Percentiles rank a stretch among this genome's conserved stretches.
These are phyloP conservation scores for Alviniconcha strummeri DNA, from an alignment of 2,888 invertebrate genomes.

Conservation along the genomic window DNA sequence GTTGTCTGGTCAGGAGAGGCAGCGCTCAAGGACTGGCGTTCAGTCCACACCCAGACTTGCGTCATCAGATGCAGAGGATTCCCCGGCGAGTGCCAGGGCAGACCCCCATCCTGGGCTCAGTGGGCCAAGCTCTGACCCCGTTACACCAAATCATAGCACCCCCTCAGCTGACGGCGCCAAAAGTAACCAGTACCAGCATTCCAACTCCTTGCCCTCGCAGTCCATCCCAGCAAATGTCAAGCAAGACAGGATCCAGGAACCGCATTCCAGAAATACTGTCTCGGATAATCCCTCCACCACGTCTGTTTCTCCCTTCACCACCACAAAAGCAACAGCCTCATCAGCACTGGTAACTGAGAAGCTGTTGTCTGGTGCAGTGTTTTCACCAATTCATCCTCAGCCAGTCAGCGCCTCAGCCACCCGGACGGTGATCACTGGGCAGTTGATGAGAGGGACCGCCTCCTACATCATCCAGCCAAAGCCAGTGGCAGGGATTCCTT, in stretches of 20 bases:
- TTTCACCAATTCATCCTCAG: conserved; percentile 66
- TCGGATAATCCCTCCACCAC: background rate
- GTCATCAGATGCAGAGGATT: background rate
- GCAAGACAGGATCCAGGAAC: background rate
- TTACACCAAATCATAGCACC: background rate
- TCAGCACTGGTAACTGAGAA: conserved; percentile 55
- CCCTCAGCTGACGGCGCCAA: background rate
- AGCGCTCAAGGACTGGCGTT: background rate
- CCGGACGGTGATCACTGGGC: conserved; percentile 29
- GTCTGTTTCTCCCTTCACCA: background rate
- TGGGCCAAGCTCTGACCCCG: conserved; percentile 24
- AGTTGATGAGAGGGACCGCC: background rate
- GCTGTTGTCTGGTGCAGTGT: conserved; percentile 52
- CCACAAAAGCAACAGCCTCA: background rate
- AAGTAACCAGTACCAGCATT: background rate
- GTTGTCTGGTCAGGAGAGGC: conserved; percentile 14
- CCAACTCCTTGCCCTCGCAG: background rate
- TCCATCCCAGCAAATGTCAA: background rate
- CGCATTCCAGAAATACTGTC: background rate
- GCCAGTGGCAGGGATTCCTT: conserved; percentile 40
- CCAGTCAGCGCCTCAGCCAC: conserved; percentile 52
- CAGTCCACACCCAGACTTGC: background rate
- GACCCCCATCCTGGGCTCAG: background rate
- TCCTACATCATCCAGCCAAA: conserved; percentile 52
- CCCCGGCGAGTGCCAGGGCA: background rate